A percentile compares a stretch with the other conserved stretches of the same genome.
Conservation (phyloP, 2,113 vertebrate genomes). For the Hylia prasina region DNA sequence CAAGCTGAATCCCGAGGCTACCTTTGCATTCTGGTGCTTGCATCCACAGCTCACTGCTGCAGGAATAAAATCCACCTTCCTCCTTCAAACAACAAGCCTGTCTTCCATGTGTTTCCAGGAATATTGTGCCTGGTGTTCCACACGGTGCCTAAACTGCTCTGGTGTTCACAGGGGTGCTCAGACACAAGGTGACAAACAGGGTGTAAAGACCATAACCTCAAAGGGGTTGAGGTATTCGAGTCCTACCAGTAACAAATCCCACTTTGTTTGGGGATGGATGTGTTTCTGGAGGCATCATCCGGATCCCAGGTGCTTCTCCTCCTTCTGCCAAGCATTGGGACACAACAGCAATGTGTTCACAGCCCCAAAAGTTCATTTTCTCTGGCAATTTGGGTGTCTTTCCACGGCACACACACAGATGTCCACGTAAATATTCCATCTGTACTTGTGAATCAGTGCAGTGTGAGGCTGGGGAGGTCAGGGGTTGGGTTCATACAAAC, state of each 20-base stretch:
- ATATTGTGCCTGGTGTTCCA: neutral
- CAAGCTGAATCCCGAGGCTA: rapidly evolving
- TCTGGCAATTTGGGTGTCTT: neutral
- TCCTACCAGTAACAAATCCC: neutral
- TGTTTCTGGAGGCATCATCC: neutral
- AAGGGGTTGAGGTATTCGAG: neutral
- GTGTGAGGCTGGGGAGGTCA: neutral
- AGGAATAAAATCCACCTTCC: neutral
- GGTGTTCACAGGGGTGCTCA: neutral
- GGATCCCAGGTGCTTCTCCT: neutral
- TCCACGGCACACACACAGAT: neutral
- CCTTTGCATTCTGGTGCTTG: neutral
- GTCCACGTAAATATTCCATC: neutral
- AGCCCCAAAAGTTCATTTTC: neutral
- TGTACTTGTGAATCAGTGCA: neutral
- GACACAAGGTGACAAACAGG: neutral
- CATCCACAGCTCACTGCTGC: neutral
- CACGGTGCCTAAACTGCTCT: neutral
- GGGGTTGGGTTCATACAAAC: neutral
- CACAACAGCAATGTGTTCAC: neutral
- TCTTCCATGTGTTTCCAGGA: neutral
- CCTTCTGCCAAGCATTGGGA: neutral
- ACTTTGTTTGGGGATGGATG: neutral
- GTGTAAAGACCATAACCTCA: neutral
- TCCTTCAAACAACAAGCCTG: neutral